phyloP scores from a whole-genome alignment of 2,797 vertebrate species.

The Chloroceryle inda region DNA sequence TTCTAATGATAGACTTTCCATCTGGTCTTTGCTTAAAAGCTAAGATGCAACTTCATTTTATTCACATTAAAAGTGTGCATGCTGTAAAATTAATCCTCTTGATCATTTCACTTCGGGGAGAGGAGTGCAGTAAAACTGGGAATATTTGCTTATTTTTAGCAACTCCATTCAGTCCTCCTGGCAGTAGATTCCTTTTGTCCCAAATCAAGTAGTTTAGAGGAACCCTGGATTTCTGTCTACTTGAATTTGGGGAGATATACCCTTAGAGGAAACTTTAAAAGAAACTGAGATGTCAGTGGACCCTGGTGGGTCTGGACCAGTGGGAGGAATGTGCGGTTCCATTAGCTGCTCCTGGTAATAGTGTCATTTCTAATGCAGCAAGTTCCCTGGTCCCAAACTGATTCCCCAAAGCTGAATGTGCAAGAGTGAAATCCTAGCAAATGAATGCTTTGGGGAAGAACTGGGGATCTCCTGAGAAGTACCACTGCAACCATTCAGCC shows the following conservation, averaged over 20 bases:
- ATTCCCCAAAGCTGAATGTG: constrained; percentile 11
- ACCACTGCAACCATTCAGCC: not conserved
- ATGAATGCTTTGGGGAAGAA: not conserved
- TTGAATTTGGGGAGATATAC: not conserved
- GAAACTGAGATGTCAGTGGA: not conserved
- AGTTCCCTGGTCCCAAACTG: not conserved
- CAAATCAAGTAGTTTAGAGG: not conserved
- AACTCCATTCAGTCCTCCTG: not conserved
- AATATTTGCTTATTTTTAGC: constrained; percentile 49
- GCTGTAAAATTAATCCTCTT: constrained; percentile 61
- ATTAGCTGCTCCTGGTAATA: not conserved
- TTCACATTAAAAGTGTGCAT: constrained; percentile 32
- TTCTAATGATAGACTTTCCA: constrained; percentile 74
- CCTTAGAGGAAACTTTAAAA: not conserved
- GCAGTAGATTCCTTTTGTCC: not conserved
- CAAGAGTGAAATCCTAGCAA: constrained; percentile 32
- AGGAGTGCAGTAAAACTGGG: constrained; percentile 20
- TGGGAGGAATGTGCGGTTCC: not conserved
- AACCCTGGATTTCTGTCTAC: not conserved
- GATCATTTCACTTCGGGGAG: constrained; percentile 55
- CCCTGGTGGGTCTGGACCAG: not conserved
- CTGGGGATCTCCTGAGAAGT: not conserved
- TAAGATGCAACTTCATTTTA: constrained; percentile 26
- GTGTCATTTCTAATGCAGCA: not conserved
- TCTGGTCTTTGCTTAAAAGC: constrained; percentile 70